Percentiles rank a stretch among this genome's conserved stretches.
Evolutionary conservation across 1,140 invertebrate genomes (phyloP).

Genomic region (Idris sp.): DNA sequence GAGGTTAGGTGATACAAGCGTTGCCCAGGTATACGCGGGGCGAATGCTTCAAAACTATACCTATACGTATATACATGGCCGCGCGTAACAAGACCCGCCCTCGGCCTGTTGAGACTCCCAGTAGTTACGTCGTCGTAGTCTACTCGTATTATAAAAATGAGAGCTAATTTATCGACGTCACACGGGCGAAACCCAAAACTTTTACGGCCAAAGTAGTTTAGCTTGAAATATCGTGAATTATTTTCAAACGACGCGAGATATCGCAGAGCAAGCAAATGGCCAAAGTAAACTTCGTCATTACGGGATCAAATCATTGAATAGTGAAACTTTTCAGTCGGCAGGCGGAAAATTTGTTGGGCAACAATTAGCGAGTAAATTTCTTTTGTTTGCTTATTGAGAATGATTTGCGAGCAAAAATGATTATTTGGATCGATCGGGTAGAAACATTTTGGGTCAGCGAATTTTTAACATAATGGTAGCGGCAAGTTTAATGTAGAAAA

Average conservation of each 20-base stretch:
- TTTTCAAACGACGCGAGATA: slow-evolving; percentile 62
- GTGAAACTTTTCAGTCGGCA: too few species aligned
- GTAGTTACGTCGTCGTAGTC: slow-evolving; percentile 61
- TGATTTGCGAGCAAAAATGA: slow-evolving; percentile 2
- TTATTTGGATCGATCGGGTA: slow-evolving; percentile 13
- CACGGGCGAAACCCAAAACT: slow-evolving; percentile 65
- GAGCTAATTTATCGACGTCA: slow-evolving; percentile 72
- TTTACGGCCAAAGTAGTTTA: slow-evolving; percentile 70
- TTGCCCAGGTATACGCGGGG: slow-evolving; percentile 57
- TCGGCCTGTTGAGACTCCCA: slow-evolving; percentile 64
- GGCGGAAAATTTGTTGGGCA: slow-evolving; percentile 33
- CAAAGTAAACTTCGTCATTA: slow-evolving; percentile 60
- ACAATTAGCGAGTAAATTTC: slow-evolving; percentile 38
- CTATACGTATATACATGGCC: slow-evolving; percentile 36
- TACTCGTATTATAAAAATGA: slow-evolving; percentile 71
- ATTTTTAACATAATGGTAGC: too few species aligned
- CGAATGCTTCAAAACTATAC: slow-evolving; percentile 59
- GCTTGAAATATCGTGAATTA: slow-evolving; percentile 76
- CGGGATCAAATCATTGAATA: slow-evolving; percentile 39
- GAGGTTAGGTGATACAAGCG: slow-evolving; percentile 70
- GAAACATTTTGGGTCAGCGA: too few species aligned
- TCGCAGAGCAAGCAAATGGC: slow-evolving; percentile 42
- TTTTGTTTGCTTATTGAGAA: slow-evolving; percentile 26
- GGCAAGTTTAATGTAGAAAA: too few species aligned
- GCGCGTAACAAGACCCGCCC: slow-evolving; percentile 63